Conservation (phyloP, 2,888 invertebrate genomes). For the Drosophila pegasa region DNA sequence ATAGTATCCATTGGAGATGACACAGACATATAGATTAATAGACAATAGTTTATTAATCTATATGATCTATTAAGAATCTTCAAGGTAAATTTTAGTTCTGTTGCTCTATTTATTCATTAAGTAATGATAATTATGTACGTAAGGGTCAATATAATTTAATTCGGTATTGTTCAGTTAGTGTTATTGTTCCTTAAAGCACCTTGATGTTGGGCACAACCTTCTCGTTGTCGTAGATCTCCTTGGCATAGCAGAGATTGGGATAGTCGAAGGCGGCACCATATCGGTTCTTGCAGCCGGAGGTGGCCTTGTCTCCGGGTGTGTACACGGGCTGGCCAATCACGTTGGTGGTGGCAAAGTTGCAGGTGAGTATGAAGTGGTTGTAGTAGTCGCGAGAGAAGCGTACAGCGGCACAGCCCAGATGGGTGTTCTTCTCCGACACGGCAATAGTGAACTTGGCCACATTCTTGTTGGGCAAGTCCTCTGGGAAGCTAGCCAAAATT, state of each 20-base stretch:
- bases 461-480: slow-evolving; percentile 55
- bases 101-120: slow-evolving; percentile 6
- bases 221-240: slow-evolving; percentile 66
- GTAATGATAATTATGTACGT: background rate
- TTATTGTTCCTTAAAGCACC: slow-evolving; percentile 17
- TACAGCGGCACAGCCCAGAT: slow-evolving; percentile 63
- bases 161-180: background rate
- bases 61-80: background rate
- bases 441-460: slow-evolving; percentile 63
- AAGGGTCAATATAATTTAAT: background rate
- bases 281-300: slow-evolving; percentile 57
- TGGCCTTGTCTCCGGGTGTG: slow-evolving; percentile 57
- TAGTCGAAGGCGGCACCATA: slow-evolving; percentile 63
- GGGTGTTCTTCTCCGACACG: slow-evolving; percentile 59
- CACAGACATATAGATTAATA: background rate
- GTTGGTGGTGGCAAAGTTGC: slow-evolving; percentile 62
- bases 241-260: slow-evolving; percentile 61
- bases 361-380: slow-evolving; percentile 61
- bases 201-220: slow-evolving; percentile 46
- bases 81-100: background rate
- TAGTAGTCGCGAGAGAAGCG: slow-evolving; percentile 49
- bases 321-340: slow-evolving; percentile 60
- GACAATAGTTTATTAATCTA: background rate
- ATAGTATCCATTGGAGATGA: background rate
- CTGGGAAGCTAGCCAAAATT: slow-evolving; percentile 52